Evolutionary conservation across 2,888 invertebrate species (phyloP).

Genomic region (Lottia gigantea): DNA sequence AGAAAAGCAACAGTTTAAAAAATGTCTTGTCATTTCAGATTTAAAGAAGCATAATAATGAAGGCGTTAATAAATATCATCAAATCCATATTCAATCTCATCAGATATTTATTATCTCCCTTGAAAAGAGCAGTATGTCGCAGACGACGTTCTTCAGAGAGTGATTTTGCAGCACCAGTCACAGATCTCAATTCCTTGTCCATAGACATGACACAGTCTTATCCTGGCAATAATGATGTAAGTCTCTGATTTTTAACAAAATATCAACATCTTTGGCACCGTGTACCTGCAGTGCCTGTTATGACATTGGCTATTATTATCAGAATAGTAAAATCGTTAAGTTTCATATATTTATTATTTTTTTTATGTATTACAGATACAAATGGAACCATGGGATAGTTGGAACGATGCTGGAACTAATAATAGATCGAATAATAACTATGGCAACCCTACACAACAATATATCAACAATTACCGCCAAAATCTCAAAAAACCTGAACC

Average conservation of each 20-base stretch:
- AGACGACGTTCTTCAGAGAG: constrained; percentile 31
- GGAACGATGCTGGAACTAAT: constrained; percentile 39
- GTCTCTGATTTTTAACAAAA: not conserved
- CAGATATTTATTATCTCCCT: constrained; percentile 46
- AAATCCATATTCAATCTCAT: constrained; percentile 50
- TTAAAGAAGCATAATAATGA: constrained; percentile 37
- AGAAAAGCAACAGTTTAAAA: no score
- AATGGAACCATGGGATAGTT: constrained; percentile 55
- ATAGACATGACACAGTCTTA: constrained; percentile 24
- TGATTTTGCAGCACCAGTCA: constrained; percentile 21
- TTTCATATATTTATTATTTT: no score
- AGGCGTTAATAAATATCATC: constrained; percentile 51
- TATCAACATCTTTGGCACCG: no score
- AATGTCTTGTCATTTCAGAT: constrained; percentile 1
- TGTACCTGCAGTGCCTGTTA: no score
- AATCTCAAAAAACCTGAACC: constrained; percentile 28
- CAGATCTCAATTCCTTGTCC: constrained; percentile 12
- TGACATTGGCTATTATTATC: no score
- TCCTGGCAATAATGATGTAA: constrained; percentile 14
- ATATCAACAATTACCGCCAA: constrained; percentile 22
- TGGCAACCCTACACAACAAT: constrained; percentile 27
- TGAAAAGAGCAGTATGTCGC: constrained; percentile 51
- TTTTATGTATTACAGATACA: constrained; percentile 38
- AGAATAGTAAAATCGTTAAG: no score
- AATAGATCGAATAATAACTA: constrained; percentile 23